Evolutionary conservation across 2,797 vertebrate genomes (phyloP).

Genomic region (Lutra lutra): DNA sequence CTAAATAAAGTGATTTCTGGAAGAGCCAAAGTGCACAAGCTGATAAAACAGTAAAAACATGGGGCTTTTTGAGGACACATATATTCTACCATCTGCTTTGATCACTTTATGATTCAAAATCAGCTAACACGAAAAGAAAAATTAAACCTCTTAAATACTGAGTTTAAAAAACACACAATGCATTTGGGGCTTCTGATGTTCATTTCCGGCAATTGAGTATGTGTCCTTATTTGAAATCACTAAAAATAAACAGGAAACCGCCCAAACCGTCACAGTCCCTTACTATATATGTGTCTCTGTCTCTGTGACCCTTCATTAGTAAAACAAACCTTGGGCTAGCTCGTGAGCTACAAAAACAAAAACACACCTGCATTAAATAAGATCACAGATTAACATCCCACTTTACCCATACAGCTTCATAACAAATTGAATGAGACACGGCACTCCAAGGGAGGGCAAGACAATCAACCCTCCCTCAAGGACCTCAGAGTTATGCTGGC

Average conservation of each 20-base stretch:
- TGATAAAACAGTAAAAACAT: neutral
- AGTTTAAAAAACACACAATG: constrained; percentile 15
- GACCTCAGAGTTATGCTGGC: neutral
- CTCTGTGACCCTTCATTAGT: neutral
- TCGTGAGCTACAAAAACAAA: neutral
- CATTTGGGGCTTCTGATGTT: neutral
- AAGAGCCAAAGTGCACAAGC: neutral
- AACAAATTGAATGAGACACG: neutral
- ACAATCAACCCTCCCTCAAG: neutral
- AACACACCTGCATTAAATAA: neutral
- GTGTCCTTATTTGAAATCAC: neutral
- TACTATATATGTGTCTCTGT: neutral
- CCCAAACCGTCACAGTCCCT: neutral
- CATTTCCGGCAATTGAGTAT: neutral
- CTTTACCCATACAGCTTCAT: neutral
- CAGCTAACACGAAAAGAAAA: neutral
- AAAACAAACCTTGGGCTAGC: constrained; percentile 5
- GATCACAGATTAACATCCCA: neutral
- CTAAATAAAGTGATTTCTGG: neutral
- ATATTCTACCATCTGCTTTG: neutral
- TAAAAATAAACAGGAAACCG: constrained; percentile 23
- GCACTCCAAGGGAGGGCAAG: neutral
- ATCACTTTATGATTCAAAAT: constrained; percentile 27
- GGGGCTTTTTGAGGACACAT: neutral
- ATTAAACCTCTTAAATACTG: neutral